phyloP scores from a whole-genome alignment of 2,113 vertebrate species.

The Thryonomys swinderianus region DNA sequence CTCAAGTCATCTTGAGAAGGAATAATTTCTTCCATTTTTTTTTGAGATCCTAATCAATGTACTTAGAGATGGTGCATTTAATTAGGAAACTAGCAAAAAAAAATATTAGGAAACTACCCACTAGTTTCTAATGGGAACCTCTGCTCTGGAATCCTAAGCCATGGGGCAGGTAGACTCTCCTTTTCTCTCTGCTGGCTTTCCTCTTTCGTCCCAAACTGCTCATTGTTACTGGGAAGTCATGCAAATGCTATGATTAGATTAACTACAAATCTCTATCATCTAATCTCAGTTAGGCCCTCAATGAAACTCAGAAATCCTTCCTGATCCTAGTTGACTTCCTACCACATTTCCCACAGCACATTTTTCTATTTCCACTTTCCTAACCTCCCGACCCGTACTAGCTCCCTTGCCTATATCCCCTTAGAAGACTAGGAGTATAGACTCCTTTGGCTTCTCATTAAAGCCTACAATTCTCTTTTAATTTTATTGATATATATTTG shows the following conservation, averaged over 20 bases:
- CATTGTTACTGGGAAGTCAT: conserved; percentile 23
- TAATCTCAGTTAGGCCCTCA: conserved; percentile 24
- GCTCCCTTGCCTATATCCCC: not conserved
- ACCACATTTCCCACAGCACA: not conserved
- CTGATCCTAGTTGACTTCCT: not conserved
- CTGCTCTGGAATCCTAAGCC: not conserved
- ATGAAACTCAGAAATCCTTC: not conserved
- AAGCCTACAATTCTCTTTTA: not conserved
- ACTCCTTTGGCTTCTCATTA: not conserved
- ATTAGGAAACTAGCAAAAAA: not conserved
- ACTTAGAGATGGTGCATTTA: not conserved
- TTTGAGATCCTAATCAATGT: not conserved
- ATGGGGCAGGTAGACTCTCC: not conserved
- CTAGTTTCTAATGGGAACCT: accelerated
- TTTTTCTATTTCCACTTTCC: conserved; percentile 33
- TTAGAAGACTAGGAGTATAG: not conserved
- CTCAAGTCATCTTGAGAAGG: not conserved
- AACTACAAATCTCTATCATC: not conserved
- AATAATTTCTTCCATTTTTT: not conserved
- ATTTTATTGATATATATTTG: too few relatives aligned
- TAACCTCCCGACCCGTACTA: not conserved
- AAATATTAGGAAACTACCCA: too few relatives aligned
- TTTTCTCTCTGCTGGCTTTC: not conserved
- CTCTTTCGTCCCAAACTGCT: not conserved
- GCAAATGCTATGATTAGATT: not conserved